Percentiles rank a stretch among this genome's conserved stretches.
Conservation (phyloP, 2,797 vertebrate species). For the Babyrousa celebensis region DNA sequence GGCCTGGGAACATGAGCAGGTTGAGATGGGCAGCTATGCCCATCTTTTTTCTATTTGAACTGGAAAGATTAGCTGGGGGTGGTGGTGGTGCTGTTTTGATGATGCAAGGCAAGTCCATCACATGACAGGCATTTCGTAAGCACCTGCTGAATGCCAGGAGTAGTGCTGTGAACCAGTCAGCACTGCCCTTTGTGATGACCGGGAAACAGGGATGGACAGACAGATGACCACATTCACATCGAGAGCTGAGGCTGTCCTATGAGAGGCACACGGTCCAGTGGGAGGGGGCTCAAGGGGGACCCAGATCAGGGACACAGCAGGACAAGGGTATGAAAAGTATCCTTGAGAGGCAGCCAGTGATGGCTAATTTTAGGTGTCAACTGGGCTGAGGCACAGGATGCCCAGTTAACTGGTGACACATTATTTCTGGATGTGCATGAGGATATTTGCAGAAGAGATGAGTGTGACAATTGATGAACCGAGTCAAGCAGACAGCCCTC, state of each 20-base stretch:
- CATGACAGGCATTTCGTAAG: background rate
- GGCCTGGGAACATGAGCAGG: background rate
- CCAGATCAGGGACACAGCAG: background rate
- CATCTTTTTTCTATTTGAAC: background rate
- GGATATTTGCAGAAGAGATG: background rate
- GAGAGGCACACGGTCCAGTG: accelerated
- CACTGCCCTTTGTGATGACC: background rate
- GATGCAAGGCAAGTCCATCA: background rate
- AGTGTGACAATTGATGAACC: background rate
- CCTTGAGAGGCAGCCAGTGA: background rate
- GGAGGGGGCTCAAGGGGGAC: background rate
- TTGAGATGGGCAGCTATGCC: background rate
- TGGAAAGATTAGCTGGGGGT: background rate
- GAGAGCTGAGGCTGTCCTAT: background rate
- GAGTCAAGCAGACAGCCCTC: background rate
- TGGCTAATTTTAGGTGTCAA: background rate
- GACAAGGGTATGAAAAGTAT: too few relatives aligned
- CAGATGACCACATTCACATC: background rate
- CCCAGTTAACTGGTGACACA: background rate
- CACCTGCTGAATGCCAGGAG: background rate
- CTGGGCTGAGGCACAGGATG: background rate
- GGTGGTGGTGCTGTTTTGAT: background rate
- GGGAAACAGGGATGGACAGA: background rate
- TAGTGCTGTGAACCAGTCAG: background rate
- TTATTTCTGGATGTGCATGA: background rate